Evolutionary conservation across 2,888 invertebrate genomes (phyloP).

Genomic region (Peribatodes rhomboidaria): DNA sequence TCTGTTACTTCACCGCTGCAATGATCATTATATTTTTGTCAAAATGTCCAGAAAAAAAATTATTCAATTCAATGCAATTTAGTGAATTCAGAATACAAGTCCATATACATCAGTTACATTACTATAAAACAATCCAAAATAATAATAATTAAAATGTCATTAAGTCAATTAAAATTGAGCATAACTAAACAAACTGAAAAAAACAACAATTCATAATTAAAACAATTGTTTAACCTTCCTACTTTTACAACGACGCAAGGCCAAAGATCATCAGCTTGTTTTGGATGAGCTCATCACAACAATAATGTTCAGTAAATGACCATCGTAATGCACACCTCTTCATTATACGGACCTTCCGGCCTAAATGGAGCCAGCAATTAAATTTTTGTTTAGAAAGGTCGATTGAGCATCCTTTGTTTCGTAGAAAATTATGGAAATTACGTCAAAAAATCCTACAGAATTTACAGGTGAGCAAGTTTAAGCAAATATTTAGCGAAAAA

Average conservation of each 20-base stretch:
- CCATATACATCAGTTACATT: too few species aligned
- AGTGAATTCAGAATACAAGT: too few species aligned
- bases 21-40: too few species aligned
- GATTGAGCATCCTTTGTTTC: slow-evolving; percentile 41
- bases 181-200: background rate
- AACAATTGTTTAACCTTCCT: background rate
- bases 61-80: too few species aligned
- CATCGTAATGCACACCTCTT: slow-evolving; percentile 39
- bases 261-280: slow-evolving; percentile 35
- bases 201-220: background rate
- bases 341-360: slow-evolving; percentile 55
- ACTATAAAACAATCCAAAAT: too few species aligned
- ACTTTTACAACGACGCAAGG: slow-evolving; percentile 20
- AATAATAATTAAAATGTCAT: too few species aligned
- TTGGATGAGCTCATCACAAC: slow-evolving; percentile 37
- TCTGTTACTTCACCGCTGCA: too few species aligned
- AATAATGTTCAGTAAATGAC: slow-evolving; percentile 29
- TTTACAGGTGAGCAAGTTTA: too few species aligned
- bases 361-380: slow-evolving; percentile 60
- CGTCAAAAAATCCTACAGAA: background rate
- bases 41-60: too few species aligned
- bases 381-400: slow-evolving; percentile 59
- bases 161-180: background rate
- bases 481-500: background rate
- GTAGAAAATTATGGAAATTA: background rate